phyloP scores from a whole-genome alignment of 2,113 vertebrate genomes.

The Spea multiplicata region DNA sequence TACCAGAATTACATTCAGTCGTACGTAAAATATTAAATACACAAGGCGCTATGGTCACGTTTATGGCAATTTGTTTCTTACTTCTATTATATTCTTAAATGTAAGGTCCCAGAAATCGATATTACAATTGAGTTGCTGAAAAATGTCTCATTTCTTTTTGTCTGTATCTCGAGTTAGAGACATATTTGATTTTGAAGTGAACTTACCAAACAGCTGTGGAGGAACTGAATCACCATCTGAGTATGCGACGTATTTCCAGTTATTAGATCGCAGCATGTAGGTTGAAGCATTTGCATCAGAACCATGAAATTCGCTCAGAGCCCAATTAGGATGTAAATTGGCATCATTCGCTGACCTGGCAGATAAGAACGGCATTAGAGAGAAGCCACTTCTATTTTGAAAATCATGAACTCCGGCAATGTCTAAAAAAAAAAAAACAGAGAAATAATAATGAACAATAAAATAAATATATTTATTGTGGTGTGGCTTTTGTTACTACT shows the following conservation, averaged over 20 bases:
- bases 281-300: constrained; percentile 88
- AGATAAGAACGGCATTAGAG: constrained; percentile 71
- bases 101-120: too few species aligned
- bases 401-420: constrained; percentile 70
- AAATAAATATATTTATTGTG: too few species aligned
- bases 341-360: constrained; percentile 19
- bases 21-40: too few species aligned
- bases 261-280: constrained; percentile 84
- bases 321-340: constrained; percentile 69
- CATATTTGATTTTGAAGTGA: background rate
- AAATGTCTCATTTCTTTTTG: too few species aligned
- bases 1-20: too few species aligned
- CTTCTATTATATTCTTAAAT: too few species aligned
- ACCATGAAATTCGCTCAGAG: constrained; percentile 92
- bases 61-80: too few species aligned
- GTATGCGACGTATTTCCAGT: constrained; percentile 89
- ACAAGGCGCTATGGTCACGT: too few species aligned
- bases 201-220: constrained; percentile 87
- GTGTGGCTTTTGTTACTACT: too few species aligned
- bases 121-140: too few species aligned
- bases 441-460: background rate
- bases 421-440: constrained; percentile 66
- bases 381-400: constrained; percentile 79
- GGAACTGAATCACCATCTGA: constrained; percentile 74
- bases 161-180: too few species aligned